These are phyloP conservation scores for Coelopa pilipes DNA, from an alignment of 2,888 invertebrate species.

Conservation along the genomic window DNA sequence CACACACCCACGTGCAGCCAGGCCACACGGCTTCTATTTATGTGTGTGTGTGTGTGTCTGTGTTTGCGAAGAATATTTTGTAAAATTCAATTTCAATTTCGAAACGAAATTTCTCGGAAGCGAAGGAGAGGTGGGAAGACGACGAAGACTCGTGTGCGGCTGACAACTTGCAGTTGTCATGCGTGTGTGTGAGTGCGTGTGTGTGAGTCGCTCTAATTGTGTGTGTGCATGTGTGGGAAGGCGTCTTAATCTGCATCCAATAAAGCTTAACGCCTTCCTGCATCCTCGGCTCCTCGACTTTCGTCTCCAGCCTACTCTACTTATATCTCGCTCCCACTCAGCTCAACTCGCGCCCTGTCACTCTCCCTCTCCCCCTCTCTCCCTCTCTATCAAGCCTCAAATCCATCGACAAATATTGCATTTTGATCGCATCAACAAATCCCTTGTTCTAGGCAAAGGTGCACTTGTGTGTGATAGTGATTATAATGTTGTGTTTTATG, in stretches of 20 bases:
- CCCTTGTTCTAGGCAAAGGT: not conserved
- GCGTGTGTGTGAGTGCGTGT: not conserved
- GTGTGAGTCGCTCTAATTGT: not conserved
- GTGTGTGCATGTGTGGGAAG: not conserved
- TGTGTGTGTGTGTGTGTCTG: not conserved
- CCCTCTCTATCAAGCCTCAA: too few species aligned
- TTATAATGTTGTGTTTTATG: too few species aligned
- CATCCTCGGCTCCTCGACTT: not conserved
- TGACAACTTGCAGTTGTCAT: not conserved
- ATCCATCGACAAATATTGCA: too few species aligned
- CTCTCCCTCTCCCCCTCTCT: too few species aligned
- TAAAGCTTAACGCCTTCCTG: slow-evolving; percentile 12
- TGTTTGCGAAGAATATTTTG: not conserved
- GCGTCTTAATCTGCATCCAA: slow-evolving; percentile 18
- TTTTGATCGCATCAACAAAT: not conserved
- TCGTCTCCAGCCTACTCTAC: too few species aligned
- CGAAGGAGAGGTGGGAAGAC: too few species aligned
- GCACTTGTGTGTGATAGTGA: too few species aligned
- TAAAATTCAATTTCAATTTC: slow-evolving; percentile 14
- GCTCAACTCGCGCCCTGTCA: too few species aligned
- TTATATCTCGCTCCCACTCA: too few species aligned
- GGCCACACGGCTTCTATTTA: not conserved
- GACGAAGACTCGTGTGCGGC: not conserved
- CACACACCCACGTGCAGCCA: too few species aligned
- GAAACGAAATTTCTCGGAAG: not conserved